phyloP scores from a whole-genome alignment of 1,140 invertebrate species.

The Aphaenogaster ashmeadi region DNA sequence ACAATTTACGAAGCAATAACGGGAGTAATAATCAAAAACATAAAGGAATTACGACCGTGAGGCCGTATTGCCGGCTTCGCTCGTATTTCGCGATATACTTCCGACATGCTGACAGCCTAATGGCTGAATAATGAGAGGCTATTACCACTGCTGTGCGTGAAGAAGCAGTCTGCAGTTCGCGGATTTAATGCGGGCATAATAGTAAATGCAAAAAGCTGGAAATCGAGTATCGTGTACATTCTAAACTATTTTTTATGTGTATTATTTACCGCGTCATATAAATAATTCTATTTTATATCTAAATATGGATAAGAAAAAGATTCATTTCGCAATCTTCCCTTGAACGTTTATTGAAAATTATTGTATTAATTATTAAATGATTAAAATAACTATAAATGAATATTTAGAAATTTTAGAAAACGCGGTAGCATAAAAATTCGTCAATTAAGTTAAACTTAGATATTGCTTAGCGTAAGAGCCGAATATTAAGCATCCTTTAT shows the following conservation, averaged over 20 bases:
- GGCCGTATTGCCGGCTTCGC: background rate
- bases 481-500: background rate
- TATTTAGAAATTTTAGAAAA: background rate
- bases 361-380: background rate
- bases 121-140: conserved; percentile 37
- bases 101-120: conserved; percentile 47
- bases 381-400: background rate
- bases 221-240: background rate
- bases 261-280: background rate
- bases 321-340: background rate
- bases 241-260: background rate
- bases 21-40: background rate
- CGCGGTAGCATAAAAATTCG: background rate
- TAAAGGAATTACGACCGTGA: conserved; percentile 19
- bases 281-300: background rate
- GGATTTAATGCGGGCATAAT: conserved; percentile 7
- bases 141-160: conserved; percentile 28
- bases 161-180: background rate
- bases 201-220: background rate
- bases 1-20: background rate
- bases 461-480: background rate
- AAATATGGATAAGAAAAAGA: background rate
- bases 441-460: background rate
- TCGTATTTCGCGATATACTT: conserved; percentile 33
- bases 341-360: background rate